A percentile compares a stretch with the other conserved stretches of the same genome.
phyloP scores from a whole-genome alignment of 1,140 invertebrate species.

The Riptortus pedestris region DNA sequence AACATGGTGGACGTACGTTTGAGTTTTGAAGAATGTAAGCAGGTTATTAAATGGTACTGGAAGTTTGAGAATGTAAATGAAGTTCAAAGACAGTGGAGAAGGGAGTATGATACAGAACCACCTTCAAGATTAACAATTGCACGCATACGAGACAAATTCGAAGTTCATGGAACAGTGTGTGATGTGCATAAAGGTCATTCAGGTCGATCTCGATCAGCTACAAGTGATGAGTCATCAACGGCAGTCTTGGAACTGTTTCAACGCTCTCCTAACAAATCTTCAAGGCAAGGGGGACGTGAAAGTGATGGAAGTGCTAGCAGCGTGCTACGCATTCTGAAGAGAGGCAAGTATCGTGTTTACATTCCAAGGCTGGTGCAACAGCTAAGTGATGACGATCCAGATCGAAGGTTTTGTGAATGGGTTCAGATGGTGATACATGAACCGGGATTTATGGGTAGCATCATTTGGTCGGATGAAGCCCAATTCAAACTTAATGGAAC shows the following conservation, averaged over 20 bases:
- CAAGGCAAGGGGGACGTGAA: background rate
- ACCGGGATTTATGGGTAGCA: background rate
- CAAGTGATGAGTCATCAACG: background rate
- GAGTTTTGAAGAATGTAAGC: too few species aligned
- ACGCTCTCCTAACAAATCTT: background rate
- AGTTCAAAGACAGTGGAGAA: background rate
- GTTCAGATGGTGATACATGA: background rate
- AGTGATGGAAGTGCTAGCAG: background rate
- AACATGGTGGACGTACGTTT: too few species aligned
- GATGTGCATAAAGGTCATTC: background rate
- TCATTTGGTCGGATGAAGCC: conserved; percentile 19
- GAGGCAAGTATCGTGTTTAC: background rate
- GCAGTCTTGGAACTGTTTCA: background rate
- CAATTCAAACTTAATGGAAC: conserved; percentile 20
- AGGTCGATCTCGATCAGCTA: background rate
- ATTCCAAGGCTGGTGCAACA: conserved; percentile 10
- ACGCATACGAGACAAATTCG: background rate
- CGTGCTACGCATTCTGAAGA: background rate
- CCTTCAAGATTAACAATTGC: background rate
- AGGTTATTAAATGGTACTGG: too few species aligned
- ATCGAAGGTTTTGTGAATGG: conserved; percentile 8
- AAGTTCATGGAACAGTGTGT: background rate
- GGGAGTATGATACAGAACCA: background rate
- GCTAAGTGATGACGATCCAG: conserved; percentile 17
- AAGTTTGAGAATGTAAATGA: too few species aligned